phyloP scores from a whole-genome alignment of 2,888 invertebrate species.

The Quadriops clusia region DNA sequence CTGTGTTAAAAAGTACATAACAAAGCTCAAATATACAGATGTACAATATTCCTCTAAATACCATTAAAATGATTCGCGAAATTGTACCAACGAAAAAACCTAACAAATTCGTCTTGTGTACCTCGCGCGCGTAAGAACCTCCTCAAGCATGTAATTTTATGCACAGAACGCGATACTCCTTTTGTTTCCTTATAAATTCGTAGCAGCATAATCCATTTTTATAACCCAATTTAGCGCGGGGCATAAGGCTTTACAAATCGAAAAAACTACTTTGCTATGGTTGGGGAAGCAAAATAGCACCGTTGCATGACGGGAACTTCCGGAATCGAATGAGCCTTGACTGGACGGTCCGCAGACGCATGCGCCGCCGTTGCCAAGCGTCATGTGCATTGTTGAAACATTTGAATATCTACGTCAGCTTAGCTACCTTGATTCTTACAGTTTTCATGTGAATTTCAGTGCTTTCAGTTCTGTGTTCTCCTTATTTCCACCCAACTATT shows the following conservation, averaged over 20 bases:
- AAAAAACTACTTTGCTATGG: constrained; percentile 27
- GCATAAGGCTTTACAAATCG: constrained; percentile 16
- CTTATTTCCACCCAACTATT: no score
- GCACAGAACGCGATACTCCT: no score
- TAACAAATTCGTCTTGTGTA: no score
- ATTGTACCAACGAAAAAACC: no score
- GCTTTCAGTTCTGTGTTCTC: constrained; percentile 31
- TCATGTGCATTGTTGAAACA: constrained; percentile 34
- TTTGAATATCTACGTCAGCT: constrained; percentile 35
- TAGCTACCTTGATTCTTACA: constrained; percentile 32
- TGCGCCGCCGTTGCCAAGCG: constrained; percentile 33
- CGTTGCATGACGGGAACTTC: constrained; percentile 36
- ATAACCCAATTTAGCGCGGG: constrained; percentile 10
- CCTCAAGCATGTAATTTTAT: no score
- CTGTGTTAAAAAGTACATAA: no score
- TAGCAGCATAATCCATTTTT: no score
- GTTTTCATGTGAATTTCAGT: constrained; percentile 36
- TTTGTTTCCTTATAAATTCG: no score
- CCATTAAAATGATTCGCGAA: no score
- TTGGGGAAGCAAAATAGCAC: constrained; percentile 29
- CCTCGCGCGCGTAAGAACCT: no score
- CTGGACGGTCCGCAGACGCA: constrained; percentile 27
- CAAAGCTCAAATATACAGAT: no score
- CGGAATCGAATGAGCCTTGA: constrained; percentile 33
- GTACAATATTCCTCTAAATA: no score